Evolutionary conservation across 2,888 invertebrate species (phyloP).

Genomic region (Mythimna vitellina): DNA sequence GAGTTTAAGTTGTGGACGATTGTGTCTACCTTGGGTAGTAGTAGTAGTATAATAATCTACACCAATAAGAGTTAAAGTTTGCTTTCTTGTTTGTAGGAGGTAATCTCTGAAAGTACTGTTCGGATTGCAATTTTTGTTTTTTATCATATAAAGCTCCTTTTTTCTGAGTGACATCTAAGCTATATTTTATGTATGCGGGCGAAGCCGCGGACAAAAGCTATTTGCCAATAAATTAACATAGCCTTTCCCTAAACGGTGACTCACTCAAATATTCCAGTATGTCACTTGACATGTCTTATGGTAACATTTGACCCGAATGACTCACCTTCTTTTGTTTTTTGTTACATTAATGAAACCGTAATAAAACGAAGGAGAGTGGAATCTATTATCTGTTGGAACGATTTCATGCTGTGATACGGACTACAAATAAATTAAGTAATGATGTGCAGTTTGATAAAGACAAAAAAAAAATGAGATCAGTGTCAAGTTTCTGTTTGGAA

Average conservation of each 20-base stretch:
- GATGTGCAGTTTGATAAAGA: constrained; percentile 14
- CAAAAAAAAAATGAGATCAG: not conserved
- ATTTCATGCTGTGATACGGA: constrained; percentile 10
- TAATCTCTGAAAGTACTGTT: no score
- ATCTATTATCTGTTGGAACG: constrained; percentile 30
- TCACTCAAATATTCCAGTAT: constrained; percentile 39
- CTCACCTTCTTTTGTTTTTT: constrained; percentile 47
- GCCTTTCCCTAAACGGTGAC: constrained; percentile 35
- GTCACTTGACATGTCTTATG: constrained; percentile 43
- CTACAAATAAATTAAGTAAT: constrained; percentile 21
- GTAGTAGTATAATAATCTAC: no score
- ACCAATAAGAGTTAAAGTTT: no score
- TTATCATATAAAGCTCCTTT: no score
- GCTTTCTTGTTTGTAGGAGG: no score
- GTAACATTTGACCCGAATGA: constrained; percentile 56
- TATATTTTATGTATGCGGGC: no score
- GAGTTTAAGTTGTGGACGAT: no score
- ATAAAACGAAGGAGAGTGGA: constrained; percentile 36
- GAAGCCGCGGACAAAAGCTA: no score
- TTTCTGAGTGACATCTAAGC: no score
- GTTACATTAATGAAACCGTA: constrained; percentile 37
- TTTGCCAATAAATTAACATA: not conserved
- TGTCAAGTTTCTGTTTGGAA: constrained; percentile 3
- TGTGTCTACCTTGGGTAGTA: no score
- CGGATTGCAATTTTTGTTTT: no score